These are phyloP conservation scores for Cephalopterus ornatus DNA, from an alignment of 2,113 vertebrate genomes.

Conservation along the genomic window DNA sequence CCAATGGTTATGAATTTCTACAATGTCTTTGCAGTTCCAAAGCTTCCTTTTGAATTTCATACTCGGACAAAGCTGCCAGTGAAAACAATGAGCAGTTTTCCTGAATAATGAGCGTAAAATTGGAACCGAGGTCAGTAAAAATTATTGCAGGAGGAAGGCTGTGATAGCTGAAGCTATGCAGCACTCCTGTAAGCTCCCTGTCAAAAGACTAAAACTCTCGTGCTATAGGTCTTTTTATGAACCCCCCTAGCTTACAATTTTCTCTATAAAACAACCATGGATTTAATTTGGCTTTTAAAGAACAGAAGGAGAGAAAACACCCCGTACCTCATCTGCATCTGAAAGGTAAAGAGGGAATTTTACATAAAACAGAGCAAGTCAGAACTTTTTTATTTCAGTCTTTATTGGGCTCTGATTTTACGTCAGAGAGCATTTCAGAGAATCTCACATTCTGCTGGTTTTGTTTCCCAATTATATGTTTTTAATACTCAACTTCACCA, in stretches of 20 bases:
- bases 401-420: constrained; percentile 27
- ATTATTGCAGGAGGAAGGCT: constrained; percentile 3
- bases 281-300: constrained; percentile 37
- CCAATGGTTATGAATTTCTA: neutral
- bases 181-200: neutral
- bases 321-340: neutral
- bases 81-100: constrained; percentile 31
- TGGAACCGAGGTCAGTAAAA: constrained; percentile 28
- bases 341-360: constrained; percentile 22
- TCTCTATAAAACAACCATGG: constrained; percentile 17
- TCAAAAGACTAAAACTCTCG: neutral
- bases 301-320: constrained; percentile 45
- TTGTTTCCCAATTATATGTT: neutral
- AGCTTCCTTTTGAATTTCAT: constrained; percentile 19
- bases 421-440: neutral
- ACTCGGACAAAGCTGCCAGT: neutral
- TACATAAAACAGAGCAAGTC: constrained; percentile 7
- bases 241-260: neutral
- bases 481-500: neutral
- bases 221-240: constrained; percentile 39
- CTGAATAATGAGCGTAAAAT: constrained; percentile 45
- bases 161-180: neutral
- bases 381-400: constrained; percentile 25
- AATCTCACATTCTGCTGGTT: neutral
- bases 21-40: neutral